Evolutionary conservation across 2,797 vertebrate species (phyloP), one percentile per base, ranked within the genome.

Genomic region (Rallus crepitans): DNA sequence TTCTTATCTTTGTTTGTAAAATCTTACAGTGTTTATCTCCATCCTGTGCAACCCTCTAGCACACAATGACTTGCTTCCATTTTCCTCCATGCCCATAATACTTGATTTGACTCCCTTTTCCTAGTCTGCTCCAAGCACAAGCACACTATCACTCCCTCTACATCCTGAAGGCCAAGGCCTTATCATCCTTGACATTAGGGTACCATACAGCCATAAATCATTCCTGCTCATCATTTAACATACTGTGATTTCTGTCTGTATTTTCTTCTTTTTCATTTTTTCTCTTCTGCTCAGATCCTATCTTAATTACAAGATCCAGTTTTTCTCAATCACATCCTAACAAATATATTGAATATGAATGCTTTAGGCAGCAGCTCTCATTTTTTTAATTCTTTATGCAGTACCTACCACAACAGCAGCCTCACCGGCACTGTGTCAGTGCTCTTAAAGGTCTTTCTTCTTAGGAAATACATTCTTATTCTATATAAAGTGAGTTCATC

Each of bases 1-100:
- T 60, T 53, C 53, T 83, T 82, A 73, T 70, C 60, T 87, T 92
- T 90, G 82, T 85, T 88, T 92, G 48, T 77, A 94, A 92, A 91
- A 73, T 80, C n/a, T 39, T 63, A 47, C 53, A 77, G n/a, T 76
- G n/a, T 93, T 93, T 91, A 87, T 82, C 37, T 94, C 55, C 47
- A 70, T 56, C 20, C 6, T 71, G 23, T 37, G 83, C 2, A 1
- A 37, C 69, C 45, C 90, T 78, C 33, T 61, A 69, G 59, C 18
- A 65, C 28, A 48, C 18, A 75, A 12, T 20, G 13, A 53, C 78
- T 90, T 75, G 9, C 47, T 94, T 83, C 59, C 39, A 37, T 71
- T 33, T 90, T 93, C 30, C 30, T 86, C 39, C 24, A 59, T 76
- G n/a, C 5, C 6, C 7, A 6, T 35, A 68, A 68, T 30, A 9